Base-by-base conservation (phyloP, 2,113 vertebrate species). In the Pungitius pungitius region DNA sequence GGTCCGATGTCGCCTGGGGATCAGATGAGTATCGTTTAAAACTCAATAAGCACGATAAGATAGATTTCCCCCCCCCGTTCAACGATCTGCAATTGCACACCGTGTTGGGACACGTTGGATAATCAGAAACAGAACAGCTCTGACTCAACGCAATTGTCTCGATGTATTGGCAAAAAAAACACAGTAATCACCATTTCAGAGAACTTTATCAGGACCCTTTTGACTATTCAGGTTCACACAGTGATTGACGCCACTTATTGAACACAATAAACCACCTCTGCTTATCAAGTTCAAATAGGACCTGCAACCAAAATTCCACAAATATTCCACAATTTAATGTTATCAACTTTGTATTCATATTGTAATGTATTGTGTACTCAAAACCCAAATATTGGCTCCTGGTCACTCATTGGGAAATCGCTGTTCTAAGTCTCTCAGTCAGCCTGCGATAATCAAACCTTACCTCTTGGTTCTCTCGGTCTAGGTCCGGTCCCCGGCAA, bases 391-490 rank as follows among this genome's bases (percentile, higher is more conserved):
- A 80, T 71, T 85, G 70, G 67, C 55, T 39, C 62, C 81, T 3
- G 6, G 60, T 81, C 59, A 78, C 74, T 73, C 63, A 64, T 61
- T 20, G 51, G 2, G 5, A 73, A 59, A 72, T 42, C 18, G 39
- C 18, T 59, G 42, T 52, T 57, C 12, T 54, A 49, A 45, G 59
- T 56, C 24, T 71, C 30, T 60, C 49, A 79, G 72, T 66, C 54
- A 57, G 45, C 24, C 64, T 65, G 57, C 3, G 17, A 72, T 74
- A 39, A 39, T 63, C 61, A 84, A 83, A 75, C 22, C 94, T 90
- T 94, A 96, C 95, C 95, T 96, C 88, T 20, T 90, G 77, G 64
- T 92, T 89, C 1, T 91, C 90, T 52, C 6, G 49, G 52, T 92
- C 89, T 70, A 90, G 80, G 61, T 91, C 84, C 2, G 90, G 84